Evolutionary conservation across 2,888 invertebrate species (phyloP).

Genomic region (Cheilosia scutellata): DNA sequence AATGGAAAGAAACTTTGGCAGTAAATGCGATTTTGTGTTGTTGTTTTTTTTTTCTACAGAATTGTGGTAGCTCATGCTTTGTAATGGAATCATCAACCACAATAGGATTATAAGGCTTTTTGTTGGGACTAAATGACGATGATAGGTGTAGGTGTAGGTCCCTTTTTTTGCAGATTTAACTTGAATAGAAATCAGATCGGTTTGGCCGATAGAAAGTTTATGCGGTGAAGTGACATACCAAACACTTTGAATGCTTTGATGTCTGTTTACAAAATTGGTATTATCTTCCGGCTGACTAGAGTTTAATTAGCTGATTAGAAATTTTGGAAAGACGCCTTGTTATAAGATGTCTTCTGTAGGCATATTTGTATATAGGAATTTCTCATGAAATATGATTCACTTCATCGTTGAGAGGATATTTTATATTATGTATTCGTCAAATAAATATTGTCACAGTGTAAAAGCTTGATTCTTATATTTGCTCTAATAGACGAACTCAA

Average conservation of each 20-base stretch:
- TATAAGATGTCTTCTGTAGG: too few relatives aligned
- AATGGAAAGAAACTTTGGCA: slow-evolving; percentile 26
- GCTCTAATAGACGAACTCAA: too few relatives aligned
- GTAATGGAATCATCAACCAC: slow-evolving; percentile 44
- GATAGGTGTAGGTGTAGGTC: slow-evolving; percentile 13
- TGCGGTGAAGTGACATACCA: slow-evolving; percentile 22
- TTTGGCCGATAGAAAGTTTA: slow-evolving; percentile 19
- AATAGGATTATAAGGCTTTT: slow-evolving; percentile 50
- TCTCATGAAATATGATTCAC: too few relatives aligned
- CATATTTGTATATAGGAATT: too few relatives aligned
- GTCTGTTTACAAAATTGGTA: slow-evolving; percentile 5
- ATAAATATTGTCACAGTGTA: too few relatives aligned
- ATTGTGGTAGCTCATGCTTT: slow-evolving; percentile 8
- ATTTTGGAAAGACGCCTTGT: not conserved
- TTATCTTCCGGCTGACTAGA: slow-evolving; percentile 1
- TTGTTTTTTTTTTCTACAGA: slow-evolving; percentile 1
- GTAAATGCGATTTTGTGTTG: slow-evolving; percentile 30
- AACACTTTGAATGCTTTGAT: slow-evolving; percentile 7
- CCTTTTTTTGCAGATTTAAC: slow-evolving; percentile 2
- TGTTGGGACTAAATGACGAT: slow-evolving; percentile 38
- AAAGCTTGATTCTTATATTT: too few relatives aligned
- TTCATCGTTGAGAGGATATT: too few relatives aligned
- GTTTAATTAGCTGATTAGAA: slow-evolving; percentile 14
- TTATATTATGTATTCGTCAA: too few relatives aligned
- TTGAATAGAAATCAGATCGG: slow-evolving; percentile 41